Conservation (phyloP, 2,888 invertebrate species). For the Anoplius nigerrimus region DNA sequence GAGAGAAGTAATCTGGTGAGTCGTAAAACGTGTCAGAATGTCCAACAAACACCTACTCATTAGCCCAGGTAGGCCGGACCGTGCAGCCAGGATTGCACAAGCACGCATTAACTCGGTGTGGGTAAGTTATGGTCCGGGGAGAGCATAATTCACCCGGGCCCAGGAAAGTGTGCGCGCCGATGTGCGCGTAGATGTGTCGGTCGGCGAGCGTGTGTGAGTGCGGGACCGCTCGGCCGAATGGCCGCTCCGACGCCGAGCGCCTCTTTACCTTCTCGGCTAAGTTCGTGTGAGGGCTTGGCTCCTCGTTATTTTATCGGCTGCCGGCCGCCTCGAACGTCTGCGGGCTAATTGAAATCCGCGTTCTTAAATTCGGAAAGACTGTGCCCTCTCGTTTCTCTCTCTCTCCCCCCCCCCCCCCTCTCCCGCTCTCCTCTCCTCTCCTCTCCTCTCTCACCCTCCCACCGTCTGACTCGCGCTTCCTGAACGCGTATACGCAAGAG, state of each 20-base stretch:
- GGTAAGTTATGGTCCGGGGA: slow-evolving; percentile 69
- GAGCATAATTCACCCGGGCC: slow-evolving; percentile 68
- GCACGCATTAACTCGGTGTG: slow-evolving; percentile 69
- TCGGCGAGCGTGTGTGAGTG: slow-evolving; percentile 7
- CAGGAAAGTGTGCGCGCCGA: slow-evolving; percentile 62
- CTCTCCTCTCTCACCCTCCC: slow-evolving; percentile 33
- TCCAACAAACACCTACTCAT: slow-evolving; percentile 74
- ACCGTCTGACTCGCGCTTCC: slow-evolving; percentile 23
- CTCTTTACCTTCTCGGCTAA: slow-evolving; percentile 49
- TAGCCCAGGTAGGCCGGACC: slow-evolving; percentile 69
- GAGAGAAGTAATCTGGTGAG: slow-evolving; percentile 70
- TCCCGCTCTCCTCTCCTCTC: slow-evolving; percentile 31
- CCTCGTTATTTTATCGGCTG: slow-evolving; percentile 67
- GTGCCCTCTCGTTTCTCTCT: slow-evolving; percentile 19
- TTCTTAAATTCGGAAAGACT: slow-evolving; percentile 60
- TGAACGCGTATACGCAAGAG: background rate
- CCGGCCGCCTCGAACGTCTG: slow-evolving; percentile 51
- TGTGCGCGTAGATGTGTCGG: slow-evolving; percentile 41
- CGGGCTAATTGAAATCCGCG: slow-evolving; percentile 66
- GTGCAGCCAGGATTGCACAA: slow-evolving; percentile 65
- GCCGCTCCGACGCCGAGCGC: background rate
- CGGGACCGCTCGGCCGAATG: background rate
- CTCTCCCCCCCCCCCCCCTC: slow-evolving; percentile 15
- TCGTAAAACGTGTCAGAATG: slow-evolving; percentile 73
- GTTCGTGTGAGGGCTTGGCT: slow-evolving; percentile 62